Conservation (phyloP, 2,888 invertebrate species). For the Drosophila lutescens region DNA sequence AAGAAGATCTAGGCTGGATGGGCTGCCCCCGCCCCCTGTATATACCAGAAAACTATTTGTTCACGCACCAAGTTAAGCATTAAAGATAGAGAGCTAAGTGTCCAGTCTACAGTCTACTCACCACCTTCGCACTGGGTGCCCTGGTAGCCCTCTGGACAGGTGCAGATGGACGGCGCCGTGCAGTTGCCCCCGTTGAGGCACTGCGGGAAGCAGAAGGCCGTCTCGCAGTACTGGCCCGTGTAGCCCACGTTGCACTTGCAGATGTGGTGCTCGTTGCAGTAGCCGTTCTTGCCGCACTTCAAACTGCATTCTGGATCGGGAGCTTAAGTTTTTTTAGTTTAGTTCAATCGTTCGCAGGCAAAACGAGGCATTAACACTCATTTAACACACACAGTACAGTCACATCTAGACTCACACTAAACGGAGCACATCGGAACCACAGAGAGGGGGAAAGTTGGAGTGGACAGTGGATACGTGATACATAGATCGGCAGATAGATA, state of each 20-base stretch:
- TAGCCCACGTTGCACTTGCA: slow-evolving; percentile 96
- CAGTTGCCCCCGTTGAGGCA: slow-evolving; percentile 97
- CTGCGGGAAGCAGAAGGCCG: slow-evolving; percentile 95
- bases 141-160: slow-evolving; percentile 95
- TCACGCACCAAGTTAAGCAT: slow-evolving; percentile 17
- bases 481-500: slow-evolving; percentile 13
- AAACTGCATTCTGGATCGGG: slow-evolving; percentile 95
- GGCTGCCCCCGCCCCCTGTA: slow-evolving; percentile 10
- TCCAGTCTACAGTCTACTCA: slow-evolving; percentile 81
- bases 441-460: slow-evolving; percentile 2
- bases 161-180: slow-evolving; percentile 94
- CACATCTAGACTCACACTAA: slow-evolving; percentile 4
- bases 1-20: slow-evolving; percentile 89
- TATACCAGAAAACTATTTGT: slow-evolving; percentile 28
- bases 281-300: slow-evolving; percentile 93
- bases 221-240: slow-evolving; percentile 95
- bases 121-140: slow-evolving; percentile 96
- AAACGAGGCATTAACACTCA: slow-evolving; percentile 16
- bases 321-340: slow-evolving; percentile 85
- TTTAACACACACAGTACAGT: slow-evolving; percentile 2
- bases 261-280: slow-evolving; percentile 93
- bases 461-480: background rate
- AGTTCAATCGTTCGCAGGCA: slow-evolving; percentile 53
- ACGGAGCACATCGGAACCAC: slow-evolving; percentile 10
- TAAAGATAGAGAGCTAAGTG: slow-evolving; percentile 27